A percentile compares a stretch with the other conserved stretches of the same genome.
Conservation (phyloP, 2,113 vertebrate genomes). For the Mellivora capensis region DNA sequence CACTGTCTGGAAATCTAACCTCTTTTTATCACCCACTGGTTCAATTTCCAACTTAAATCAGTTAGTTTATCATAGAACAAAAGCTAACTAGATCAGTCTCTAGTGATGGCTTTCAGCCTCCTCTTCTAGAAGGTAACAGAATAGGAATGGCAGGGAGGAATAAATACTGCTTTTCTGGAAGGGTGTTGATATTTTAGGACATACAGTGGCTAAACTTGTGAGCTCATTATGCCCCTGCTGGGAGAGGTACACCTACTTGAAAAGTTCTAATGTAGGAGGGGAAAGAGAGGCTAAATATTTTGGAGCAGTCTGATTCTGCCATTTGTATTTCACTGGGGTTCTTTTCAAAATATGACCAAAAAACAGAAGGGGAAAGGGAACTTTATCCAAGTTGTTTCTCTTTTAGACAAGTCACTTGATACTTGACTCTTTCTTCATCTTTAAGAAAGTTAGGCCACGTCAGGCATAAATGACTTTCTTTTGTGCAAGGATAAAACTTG, state of each 20-base stretch:
- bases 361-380: not conserved
- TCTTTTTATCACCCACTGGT: not conserved
- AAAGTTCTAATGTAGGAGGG: not conserved
- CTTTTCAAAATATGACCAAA: not conserved
- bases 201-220: not conserved
- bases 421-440: not conserved
- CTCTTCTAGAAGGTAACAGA: not conserved
- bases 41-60: not conserved
- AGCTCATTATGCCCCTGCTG: not conserved
- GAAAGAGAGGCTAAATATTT: not conserved
- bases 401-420: not conserved
- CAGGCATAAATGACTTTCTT: not conserved
- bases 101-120: not conserved
- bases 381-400: not conserved
- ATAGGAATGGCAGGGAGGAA: not conserved
- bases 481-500: not conserved
- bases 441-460: not conserved
- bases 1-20: not conserved
- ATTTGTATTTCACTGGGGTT: constrained; percentile 2
- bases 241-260: not conserved
- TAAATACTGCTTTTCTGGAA: not conserved
- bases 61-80: not conserved
- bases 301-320: not conserved
- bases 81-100: not conserved
- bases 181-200: not conserved